Evolutionary conservation across 1,140 invertebrate species (phyloP).

Genomic region (Pemphigus obesinymphae): DNA sequence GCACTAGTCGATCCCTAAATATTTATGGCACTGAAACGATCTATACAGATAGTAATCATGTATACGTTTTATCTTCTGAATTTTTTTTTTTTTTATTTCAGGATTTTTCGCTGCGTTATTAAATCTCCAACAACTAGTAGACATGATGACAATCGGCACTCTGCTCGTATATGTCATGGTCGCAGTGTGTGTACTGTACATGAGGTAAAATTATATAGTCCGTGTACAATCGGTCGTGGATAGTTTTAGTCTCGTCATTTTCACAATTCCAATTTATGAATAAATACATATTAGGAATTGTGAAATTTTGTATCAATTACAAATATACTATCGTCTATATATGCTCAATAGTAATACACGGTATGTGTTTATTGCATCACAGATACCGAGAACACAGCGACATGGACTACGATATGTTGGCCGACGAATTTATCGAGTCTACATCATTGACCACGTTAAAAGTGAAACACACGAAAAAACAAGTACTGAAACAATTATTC

Average conservation of each 20-base stretch:
- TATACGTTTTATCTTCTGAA: no score
- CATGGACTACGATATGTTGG: slow-evolving; percentile 45
- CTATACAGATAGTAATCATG: no score
- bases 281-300: no score
- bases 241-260: no score
- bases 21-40: no score
- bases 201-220: slow-evolving; percentile 65
- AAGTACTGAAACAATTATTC: slow-evolving; percentile 52
- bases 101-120: slow-evolving; percentile 80
- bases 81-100: slow-evolving; percentile 49
- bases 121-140: slow-evolving; percentile 77
- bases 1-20: no score
- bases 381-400: slow-evolving; percentile 48
- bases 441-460: slow-evolving; percentile 35
- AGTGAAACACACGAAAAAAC: slow-evolving; percentile 45
- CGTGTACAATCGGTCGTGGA: no score
- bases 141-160: slow-evolving; percentile 93
- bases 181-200: slow-evolving; percentile 78
- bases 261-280: no score
- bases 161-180: slow-evolving; percentile 88
- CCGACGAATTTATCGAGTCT: slow-evolving; percentile 33
- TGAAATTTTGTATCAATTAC: no score
- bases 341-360: no score
- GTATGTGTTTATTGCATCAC: no score
- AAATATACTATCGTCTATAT: no score